These are phyloP conservation scores for Panagrolaimus sp. DNA, from an alignment of 1,140 invertebrate genomes.

Conservation along the genomic window DNA sequence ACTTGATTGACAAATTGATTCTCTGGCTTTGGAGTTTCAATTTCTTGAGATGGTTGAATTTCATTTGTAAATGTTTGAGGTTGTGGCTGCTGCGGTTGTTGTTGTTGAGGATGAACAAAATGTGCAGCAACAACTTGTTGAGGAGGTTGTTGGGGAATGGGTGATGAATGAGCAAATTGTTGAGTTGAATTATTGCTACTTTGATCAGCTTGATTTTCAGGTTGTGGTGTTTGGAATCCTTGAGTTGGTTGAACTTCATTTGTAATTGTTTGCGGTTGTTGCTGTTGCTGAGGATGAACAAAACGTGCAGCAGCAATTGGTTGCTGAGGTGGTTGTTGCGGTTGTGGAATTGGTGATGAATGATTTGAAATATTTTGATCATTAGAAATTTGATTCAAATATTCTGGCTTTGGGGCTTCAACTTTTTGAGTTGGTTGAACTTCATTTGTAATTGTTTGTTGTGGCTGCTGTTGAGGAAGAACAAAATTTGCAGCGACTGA, in stretches of 20 bases:
- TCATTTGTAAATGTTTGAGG: too few species aligned
- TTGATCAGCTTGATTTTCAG: neutral
- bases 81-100: too few species aligned
- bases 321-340: neutral
- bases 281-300: too few species aligned
- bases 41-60: neutral
- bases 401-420: too few species aligned
- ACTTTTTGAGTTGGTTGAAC: too few species aligned
- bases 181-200: neutral
- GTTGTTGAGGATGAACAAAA: too few species aligned
- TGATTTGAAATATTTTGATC: too few species aligned
- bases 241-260: neutral
- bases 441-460: too few species aligned
- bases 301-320: too few species aligned
- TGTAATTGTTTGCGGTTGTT: too few species aligned
- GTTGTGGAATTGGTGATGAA: neutral
- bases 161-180: neutral
- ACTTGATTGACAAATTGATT: neutral
- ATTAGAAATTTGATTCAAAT: too few species aligned
- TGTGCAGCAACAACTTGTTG: neutral
- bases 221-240: neutral
- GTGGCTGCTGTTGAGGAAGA: neutral
- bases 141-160: neutral
- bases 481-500: too few species aligned
- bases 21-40: neutral